Evolutionary conservation across 2,797 vertebrate species (phyloP).

Genomic region (Pantherophis vulpinus): DNA sequence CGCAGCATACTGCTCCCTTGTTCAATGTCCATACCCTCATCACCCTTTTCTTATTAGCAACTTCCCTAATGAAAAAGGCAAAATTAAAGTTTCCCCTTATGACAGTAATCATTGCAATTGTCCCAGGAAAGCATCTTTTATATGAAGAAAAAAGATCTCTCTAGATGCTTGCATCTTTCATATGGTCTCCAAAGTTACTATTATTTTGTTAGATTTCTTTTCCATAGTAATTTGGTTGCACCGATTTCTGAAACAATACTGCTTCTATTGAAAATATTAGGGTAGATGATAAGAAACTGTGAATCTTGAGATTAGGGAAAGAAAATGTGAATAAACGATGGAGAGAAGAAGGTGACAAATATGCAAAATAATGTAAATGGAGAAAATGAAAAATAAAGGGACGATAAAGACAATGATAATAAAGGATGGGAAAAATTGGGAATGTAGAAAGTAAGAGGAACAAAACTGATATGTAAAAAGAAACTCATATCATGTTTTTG

Average conservation of each 20-base stretch:
- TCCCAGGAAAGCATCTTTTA: neutral
- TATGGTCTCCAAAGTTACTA: neutral
- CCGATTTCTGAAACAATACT: neutral
- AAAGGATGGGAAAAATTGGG: too few relatives aligned
- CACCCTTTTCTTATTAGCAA: accelerated
- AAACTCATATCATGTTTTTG: too few relatives aligned
- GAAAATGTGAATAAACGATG: too few relatives aligned
- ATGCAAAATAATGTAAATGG: too few relatives aligned
- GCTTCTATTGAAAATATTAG: neutral
- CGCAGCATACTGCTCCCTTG: accelerated
- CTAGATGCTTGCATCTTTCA: neutral
- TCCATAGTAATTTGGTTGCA: neutral
- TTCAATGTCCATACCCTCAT: neutral
- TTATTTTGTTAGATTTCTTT: neutral
- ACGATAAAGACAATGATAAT: too few relatives aligned
- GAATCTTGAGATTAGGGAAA: too few relatives aligned
- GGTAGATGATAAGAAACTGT: too few relatives aligned
- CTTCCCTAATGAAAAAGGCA: neutral
- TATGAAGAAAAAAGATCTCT: neutral
- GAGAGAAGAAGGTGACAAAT: too few relatives aligned
- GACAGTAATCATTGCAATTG: neutral
- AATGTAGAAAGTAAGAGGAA: too few relatives aligned
- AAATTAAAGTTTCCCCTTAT: neutral
- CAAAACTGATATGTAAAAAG: too few relatives aligned
- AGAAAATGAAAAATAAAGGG: too few relatives aligned